phyloP scores from a whole-genome alignment of 2,113 vertebrate genomes.

The Hydrochoerus hydrochaeris region DNA sequence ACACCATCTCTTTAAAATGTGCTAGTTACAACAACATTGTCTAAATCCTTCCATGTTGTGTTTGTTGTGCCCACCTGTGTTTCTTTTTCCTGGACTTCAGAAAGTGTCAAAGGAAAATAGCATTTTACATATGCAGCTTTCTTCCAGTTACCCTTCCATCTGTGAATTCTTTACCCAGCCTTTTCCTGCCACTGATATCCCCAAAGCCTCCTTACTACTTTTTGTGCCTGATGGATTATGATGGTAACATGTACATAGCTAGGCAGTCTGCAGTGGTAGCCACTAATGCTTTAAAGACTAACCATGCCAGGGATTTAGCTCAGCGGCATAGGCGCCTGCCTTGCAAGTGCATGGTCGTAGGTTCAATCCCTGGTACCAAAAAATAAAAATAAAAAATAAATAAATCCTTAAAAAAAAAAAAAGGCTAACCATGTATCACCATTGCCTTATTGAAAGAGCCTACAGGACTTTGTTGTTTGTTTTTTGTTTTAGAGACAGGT shows the following conservation, averaged over 20 bases:
- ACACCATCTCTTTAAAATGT: neutral
- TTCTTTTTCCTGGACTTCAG: neutral
- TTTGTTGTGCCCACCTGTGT: neutral
- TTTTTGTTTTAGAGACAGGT: neutral
- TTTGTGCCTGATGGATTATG: neutral
- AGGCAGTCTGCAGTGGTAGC: neutral
- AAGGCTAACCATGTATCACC: neutral
- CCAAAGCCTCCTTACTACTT: neutral
- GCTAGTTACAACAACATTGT: neutral
- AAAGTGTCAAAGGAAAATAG: slow-evolving; percentile 2
- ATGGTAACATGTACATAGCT: neutral
- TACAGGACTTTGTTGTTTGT: neutral
- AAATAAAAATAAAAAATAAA: too few relatives aligned
- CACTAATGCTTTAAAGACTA: neutral
- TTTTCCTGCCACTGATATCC: neutral
- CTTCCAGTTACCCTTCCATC: neutral
- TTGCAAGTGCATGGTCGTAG: too few relatives aligned
- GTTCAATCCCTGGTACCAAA: too few relatives aligned
- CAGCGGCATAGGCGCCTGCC: too few relatives aligned
- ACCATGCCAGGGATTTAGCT: neutral
- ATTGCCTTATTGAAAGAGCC: neutral
- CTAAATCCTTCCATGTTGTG: neutral
- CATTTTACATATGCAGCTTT: neutral
- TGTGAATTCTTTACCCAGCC: neutral
- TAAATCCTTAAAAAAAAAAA: too few relatives aligned